These are phyloP conservation scores for Troides aeacus DNA, from an alignment of 2,888 invertebrate genomes.

Conservation along the genomic window DNA sequence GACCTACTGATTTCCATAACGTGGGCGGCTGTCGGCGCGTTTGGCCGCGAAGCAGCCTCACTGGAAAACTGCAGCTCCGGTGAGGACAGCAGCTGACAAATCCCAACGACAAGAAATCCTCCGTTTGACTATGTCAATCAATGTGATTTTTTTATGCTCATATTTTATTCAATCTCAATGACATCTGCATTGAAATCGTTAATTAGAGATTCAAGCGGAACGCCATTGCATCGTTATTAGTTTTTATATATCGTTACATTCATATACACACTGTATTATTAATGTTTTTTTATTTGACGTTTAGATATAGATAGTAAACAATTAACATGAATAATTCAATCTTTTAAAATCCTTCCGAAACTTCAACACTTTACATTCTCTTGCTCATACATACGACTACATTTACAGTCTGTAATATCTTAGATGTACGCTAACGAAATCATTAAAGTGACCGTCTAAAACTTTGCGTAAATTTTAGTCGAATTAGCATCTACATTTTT, in stretches of 20 bases:
- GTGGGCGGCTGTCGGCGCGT: constrained; percentile 51
- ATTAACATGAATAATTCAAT: not conserved
- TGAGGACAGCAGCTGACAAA: constrained; percentile 45
- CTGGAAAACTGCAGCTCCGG: constrained; percentile 38
- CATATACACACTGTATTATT: not conserved
- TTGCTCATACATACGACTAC: not conserved
- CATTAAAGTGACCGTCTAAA: constrained; percentile 35
- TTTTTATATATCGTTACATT: constrained; percentile 18
- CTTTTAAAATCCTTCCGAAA: not conserved
- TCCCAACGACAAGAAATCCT: constrained; percentile 28
- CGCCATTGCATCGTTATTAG: constrained; percentile 15
- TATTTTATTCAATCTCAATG: constrained; percentile 15
- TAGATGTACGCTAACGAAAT: constrained; percentile 40
- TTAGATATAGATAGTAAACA: too few relatives aligned
- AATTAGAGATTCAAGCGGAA: constrained; percentile 21
- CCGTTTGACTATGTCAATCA: constrained; percentile 22
- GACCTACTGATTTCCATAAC: constrained; percentile 77
- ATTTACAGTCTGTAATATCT: constrained; percentile 30
- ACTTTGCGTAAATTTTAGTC: constrained; percentile 41
- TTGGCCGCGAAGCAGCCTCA: constrained; percentile 28
- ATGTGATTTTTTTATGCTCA: constrained; percentile 7
- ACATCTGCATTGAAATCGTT: constrained; percentile 14
- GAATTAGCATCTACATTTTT: constrained; percentile 39
- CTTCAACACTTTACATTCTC: not conserved
- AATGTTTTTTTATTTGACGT: too few relatives aligned